Evolutionary conservation across 2,113 vertebrate species (phyloP).

Genomic region (Jacana jacana): DNA sequence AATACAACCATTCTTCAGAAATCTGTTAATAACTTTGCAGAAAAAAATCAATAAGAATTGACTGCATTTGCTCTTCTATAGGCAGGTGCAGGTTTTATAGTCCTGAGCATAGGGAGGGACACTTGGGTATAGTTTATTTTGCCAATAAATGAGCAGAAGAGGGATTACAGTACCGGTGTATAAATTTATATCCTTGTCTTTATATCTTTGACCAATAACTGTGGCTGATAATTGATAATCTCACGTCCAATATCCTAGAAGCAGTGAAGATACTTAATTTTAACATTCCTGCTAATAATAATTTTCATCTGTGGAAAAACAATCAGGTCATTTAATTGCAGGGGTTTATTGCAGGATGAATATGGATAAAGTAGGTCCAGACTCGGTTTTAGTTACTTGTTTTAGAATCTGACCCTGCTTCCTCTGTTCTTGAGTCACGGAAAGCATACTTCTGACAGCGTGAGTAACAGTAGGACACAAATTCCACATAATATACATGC

Average conservation of each 20-base stretch:
- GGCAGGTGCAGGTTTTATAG: neutral
- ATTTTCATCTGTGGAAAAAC: neutral
- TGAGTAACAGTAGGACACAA: neutral
- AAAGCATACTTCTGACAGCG: neutral
- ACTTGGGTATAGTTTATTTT: neutral
- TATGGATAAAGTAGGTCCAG: neutral
- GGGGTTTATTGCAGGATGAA: neutral
- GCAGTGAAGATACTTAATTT: neutral
- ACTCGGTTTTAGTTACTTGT: neutral
- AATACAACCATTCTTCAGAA: neutral
- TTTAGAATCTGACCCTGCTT: neutral
- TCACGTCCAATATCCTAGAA: neutral
- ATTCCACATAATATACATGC: neutral
- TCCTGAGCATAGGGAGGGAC: neutral
- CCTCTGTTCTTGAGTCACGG: neutral
- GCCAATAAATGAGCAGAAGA: neutral
- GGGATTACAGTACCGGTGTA: neutral
- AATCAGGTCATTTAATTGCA: neutral
- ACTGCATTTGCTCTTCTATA: neutral
- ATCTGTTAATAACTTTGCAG: neutral
- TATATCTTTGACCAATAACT: neutral
- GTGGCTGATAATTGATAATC: neutral
- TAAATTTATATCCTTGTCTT: neutral
- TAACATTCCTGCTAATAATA: neutral
- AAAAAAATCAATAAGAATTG: neutral